Base-by-base conservation (phyloP, 2,888 invertebrate species). In the Cyclophora punctaria region DNA sequence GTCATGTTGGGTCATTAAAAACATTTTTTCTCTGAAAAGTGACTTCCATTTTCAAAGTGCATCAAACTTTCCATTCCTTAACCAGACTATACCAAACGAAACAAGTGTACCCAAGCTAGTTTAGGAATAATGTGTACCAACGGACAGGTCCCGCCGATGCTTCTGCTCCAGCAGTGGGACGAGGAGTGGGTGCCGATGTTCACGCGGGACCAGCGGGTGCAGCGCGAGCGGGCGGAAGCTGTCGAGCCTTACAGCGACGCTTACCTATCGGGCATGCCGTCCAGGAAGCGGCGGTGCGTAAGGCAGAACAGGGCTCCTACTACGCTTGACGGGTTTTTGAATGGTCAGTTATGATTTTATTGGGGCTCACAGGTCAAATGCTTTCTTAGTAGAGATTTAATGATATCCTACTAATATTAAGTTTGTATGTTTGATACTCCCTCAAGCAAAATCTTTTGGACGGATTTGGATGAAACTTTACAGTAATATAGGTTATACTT, bases 211-310 rank as follows among this genome's bases (percentile, higher is more conserved):
- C 90, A 93, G 47, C 91, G 92, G 64, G 85, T 91, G 50, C 97
- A 96, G 78, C 88, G 92, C 48, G 51, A 51, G 5, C 47, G 44
- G 2, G 41, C 3, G 37, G 4, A 37, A 37, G 4, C 37, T 4
- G 4, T 5, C 37, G 80, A 80, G 60, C 84, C 85, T 0, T 94
- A 94, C 77, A 97, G 97, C 71, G 97, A 98, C 83, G 96, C 96
- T 0, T 98, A 98, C 78, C 86, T 97, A 45, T 92, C 94, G 5
- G 96, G 96, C 6, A 94, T 98, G 93, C 96, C 98, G 7, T 93
- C 94, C 43, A 96, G 97, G 78, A 91, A 97, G 53, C 93, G 97
- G 58, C 95, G 96, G 76, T 90, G 96, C 57, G 89, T 94, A 42
- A 73, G 79, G 1, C 73, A 77, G 47, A 45, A 69, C 3, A 65